A percentile compares a stretch with the other conserved stretches of the same genome.
phyloP scores from a whole-genome alignment of 64 coral and sea anemone species.

The Acropora yongei region DNA sequence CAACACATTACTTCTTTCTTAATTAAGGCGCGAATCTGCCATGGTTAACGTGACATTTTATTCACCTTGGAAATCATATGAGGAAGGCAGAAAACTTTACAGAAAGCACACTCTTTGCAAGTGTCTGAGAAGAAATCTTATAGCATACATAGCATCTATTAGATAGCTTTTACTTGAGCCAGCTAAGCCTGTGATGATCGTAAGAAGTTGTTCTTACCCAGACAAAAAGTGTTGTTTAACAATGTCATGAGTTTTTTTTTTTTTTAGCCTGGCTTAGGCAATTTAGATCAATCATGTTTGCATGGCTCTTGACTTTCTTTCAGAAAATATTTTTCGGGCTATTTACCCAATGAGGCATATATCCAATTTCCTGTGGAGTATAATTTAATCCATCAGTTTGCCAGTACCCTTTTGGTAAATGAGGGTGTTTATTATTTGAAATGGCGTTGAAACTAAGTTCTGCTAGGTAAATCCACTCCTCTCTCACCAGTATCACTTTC shows the following conservation, averaged over 20 bases:
- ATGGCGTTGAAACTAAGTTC: background rate
- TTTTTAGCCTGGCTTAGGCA: background rate
- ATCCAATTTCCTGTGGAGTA: slow-evolving; percentile 29
- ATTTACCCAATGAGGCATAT: slow-evolving; percentile 44
- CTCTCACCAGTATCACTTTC: slow-evolving; percentile 11
- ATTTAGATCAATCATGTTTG: slow-evolving; percentile 7
- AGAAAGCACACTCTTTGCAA: slow-evolving; percentile 45
- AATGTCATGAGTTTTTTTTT: slow-evolving; percentile 32
- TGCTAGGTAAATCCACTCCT: slow-evolving; percentile 41
- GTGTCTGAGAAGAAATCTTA: background rate
- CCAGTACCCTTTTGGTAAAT: background rate
- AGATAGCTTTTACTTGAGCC: slow-evolving; percentile 59
- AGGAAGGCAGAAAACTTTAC: too few species aligned
- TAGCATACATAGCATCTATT: slow-evolving; percentile 15
- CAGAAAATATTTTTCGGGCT: background rate
- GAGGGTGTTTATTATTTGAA: background rate
- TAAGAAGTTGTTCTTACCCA: background rate
- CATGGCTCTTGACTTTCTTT: background rate
- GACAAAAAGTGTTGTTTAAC: background rate
- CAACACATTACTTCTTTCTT: too few species aligned
- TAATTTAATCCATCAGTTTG: background rate
- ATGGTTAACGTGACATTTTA: too few species aligned
- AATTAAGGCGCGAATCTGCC: too few species aligned
- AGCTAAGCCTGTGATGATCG: slow-evolving; percentile 56
- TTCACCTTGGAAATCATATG: too few species aligned